Percentiles rank a stretch among this genome's conserved stretches.
Evolutionary conservation across 2,888 invertebrate species (phyloP).

Genomic region (Tyria jacobaeae): DNA sequence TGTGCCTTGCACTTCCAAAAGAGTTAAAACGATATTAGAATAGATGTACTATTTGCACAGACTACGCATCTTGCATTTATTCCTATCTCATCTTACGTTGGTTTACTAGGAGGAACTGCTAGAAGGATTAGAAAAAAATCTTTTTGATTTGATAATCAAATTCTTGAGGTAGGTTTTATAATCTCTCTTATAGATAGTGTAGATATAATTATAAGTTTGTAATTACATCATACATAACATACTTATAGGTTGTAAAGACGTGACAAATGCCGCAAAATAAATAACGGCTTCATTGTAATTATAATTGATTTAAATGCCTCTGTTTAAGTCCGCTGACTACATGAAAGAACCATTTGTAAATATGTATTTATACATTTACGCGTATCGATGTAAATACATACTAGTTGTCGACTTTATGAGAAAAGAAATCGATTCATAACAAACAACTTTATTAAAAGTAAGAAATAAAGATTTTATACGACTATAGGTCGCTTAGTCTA

Average conservation of each 20-base stretch:
- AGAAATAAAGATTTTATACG: too few relatives aligned
- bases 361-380: conserved; percentile 1
- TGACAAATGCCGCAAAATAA: neutral
- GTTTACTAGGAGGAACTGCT: too few relatives aligned
- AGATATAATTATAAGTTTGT: neutral
- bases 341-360: neutral
- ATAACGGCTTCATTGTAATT: conserved; percentile 15
- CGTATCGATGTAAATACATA: conserved; percentile 20
- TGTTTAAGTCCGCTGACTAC: conserved; percentile 5
- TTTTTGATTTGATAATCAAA: too few relatives aligned
- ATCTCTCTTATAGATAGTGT: neutral
- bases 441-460: neutral
- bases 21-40: too few relatives aligned
- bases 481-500: too few relatives aligned
- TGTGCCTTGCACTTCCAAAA: too few relatives aligned
- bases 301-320: conserved; percentile 24
- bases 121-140: too few relatives aligned
- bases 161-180: too few relatives aligned
- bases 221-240: conserved; percentile 29
- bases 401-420: neutral
- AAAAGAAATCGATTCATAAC: neutral
- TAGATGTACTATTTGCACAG: too few relatives aligned
- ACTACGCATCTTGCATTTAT: too few relatives aligned
- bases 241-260: conserved; percentile 11
- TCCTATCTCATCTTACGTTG: too few relatives aligned